Evolutionary conservation across 2,797 vertebrate species (phyloP).

Genomic region (Acanthurus tractus): DNA sequence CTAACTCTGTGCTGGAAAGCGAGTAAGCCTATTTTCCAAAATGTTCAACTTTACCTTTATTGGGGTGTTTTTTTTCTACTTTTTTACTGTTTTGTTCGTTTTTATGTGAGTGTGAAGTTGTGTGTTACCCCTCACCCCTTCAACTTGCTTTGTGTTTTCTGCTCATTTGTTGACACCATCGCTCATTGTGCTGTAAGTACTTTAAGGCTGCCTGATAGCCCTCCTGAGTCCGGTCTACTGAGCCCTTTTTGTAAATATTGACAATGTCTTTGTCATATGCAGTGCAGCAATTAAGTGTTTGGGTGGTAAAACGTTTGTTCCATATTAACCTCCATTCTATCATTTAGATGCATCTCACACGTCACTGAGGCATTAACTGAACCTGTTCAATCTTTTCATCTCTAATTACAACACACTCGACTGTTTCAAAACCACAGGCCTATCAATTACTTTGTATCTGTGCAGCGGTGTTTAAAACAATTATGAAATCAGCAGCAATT

Average conservation of each 20-base stretch:
- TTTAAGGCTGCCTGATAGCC: conserved; percentile 62
- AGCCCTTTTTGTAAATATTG: conserved; percentile 58
- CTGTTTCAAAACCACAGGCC: conserved; percentile 56
- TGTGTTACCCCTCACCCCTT: conserved; percentile 50
- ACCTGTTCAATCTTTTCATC: conserved; percentile 65
- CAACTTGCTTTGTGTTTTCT: conserved; percentile 58
- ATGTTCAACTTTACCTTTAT: conserved; percentile 31
- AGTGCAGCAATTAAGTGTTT: conserved; percentile 47
- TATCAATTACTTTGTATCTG: conserved; percentile 57
- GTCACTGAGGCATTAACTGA: conserved; percentile 54
- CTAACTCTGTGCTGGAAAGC: conserved; percentile 17
- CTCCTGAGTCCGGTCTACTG: conserved; percentile 52
- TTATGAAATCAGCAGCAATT: conserved; percentile 52
- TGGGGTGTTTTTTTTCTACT: conserved; percentile 29
- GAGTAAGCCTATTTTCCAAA: conserved; percentile 18
- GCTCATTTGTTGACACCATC: conserved; percentile 63
- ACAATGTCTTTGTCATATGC: conserved; percentile 28
- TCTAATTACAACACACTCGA: conserved; percentile 69
- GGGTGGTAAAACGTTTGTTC: conserved; percentile 52
- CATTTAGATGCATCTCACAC: conserved; percentile 60
- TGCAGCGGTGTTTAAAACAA: conserved; percentile 42
- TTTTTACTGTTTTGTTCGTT: conserved; percentile 60
- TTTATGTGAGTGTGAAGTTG: conserved; percentile 67
- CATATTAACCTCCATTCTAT: conserved; percentile 45
- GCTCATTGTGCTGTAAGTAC: conserved; percentile 63